These are phyloP conservation scores for Chanos chanos DNA, from an alignment of 2,797 vertebrate genomes.

Conservation along the genomic window DNA sequence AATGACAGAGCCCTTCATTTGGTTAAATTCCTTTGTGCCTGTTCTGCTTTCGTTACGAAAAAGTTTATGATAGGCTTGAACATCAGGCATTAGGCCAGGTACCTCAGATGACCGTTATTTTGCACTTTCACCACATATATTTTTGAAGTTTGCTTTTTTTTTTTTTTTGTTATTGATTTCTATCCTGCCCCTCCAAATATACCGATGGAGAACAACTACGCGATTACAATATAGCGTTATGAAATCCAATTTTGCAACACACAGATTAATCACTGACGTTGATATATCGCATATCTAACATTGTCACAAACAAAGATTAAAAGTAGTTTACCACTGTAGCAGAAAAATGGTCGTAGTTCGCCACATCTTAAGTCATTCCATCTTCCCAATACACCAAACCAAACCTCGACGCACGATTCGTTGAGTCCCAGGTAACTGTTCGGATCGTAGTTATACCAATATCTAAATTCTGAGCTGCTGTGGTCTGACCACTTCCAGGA, in stretches of 20 bases:
- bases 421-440: not conserved
- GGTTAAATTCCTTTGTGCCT: too few species aligned
- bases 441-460: not conserved
- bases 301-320: not conserved
- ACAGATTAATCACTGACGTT: not conserved
- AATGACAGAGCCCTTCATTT: too few species aligned
- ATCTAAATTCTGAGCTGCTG: conserved; percentile 8
- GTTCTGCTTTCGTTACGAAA: too few species aligned
- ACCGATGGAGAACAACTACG: not conserved
- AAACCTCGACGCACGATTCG: not conserved
- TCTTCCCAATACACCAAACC: not conserved
- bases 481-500: too few species aligned
- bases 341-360: not conserved
- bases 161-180: too few species aligned
- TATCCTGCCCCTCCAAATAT: not conserved
- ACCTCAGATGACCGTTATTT: too few species aligned
- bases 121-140: too few species aligned
- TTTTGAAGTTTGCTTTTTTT: too few species aligned
- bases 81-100: too few species aligned
- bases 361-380: not conserved
- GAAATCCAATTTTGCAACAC: not conserved
- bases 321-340: not conserved
- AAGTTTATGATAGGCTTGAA: too few species aligned
- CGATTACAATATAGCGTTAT: too few species aligned
- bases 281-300: not conserved